Percentiles rank a stretch among this genome's conserved stretches.
Conservation (phyloP, 1,140 invertebrate species). For the Panagrolaimus sp. region DNA sequence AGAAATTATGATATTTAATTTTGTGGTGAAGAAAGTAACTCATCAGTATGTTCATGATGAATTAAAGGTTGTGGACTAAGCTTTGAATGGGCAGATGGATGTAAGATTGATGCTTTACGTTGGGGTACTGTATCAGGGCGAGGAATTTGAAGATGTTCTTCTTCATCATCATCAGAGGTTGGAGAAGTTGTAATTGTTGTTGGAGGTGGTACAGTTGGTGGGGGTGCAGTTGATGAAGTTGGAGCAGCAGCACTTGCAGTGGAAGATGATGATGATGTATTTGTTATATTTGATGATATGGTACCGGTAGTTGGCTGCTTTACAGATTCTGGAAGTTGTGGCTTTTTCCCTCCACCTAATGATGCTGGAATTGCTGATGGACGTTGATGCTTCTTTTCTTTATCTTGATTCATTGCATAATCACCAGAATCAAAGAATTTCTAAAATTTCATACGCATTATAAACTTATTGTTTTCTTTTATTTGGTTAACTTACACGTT, state of each 20-base stretch:
- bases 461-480: not conserved
- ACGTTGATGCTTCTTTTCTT: conserved; percentile 39
- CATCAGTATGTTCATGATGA: conserved; percentile 46
- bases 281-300: not conserved
- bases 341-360: conserved; percentile 18
- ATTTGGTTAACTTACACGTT: conserved; percentile 41
- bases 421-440: conserved; percentile 58
- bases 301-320: not conserved
- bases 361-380: not conserved
- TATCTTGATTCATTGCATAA: conserved; percentile 56
- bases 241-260: not conserved
- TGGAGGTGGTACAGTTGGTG: not conserved
- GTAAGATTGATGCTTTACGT: conserved; percentile 55
- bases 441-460: conserved; percentile 34
- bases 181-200: conserved; percentile 8
- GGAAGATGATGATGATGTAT: conserved; percentile 9
- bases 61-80: conserved; percentile 53
- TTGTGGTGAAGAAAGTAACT: conserved; percentile 18
- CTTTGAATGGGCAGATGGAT: conserved; percentile 54
- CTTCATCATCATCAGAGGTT: conserved; percentile 25
- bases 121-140: conserved; percentile 55
- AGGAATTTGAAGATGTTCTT: conserved; percentile 44
- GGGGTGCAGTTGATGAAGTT: not conserved
- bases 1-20: not conserved
- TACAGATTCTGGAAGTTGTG: conserved; percentile 18